Evolutionary conservation across 2,113 vertebrate species (phyloP).

Genomic region (Dermatemys mawii): DNA sequence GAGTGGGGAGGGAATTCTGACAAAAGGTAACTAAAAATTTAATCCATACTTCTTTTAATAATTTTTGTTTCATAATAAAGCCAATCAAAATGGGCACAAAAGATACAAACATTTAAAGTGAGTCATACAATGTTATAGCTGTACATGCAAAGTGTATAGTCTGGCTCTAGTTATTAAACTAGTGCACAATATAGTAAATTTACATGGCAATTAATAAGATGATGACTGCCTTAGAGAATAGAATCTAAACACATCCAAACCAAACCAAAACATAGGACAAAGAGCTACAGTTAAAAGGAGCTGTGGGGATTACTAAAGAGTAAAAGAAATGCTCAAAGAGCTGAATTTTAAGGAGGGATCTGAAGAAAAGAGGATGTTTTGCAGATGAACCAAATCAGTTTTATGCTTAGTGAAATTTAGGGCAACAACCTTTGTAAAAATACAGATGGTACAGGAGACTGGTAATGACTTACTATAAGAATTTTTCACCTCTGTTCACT

Average conservation of each 20-base stretch:
- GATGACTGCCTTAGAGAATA: neutral
- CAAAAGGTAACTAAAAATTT: slow-evolving; percentile 18
- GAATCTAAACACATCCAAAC: neutral
- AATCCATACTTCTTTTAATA: slow-evolving; percentile 17
- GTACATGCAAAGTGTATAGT: neutral
- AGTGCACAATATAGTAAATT: neutral
- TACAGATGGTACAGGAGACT: neutral
- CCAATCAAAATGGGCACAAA: neutral
- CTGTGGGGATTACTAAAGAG: neutral
- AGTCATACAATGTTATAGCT: neutral
- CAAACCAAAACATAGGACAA: neutral
- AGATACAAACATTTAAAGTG: neutral
- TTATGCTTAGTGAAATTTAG: neutral
- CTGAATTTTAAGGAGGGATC: neutral
- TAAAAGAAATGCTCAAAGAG: neutral
- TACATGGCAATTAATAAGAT: neutral
- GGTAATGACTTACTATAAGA: neutral
- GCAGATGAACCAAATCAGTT: neutral
- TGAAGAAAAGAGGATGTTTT: neutral
- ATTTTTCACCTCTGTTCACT: neutral
- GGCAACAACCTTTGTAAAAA: neutral
- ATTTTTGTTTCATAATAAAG: neutral
- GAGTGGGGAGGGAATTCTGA: no score
- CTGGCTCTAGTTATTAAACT: neutral
- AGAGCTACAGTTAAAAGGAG: neutral